Evolutionary conservation across 2,888 invertebrate genomes (phyloP).

Genomic region (Endomychus coccineus): DNA sequence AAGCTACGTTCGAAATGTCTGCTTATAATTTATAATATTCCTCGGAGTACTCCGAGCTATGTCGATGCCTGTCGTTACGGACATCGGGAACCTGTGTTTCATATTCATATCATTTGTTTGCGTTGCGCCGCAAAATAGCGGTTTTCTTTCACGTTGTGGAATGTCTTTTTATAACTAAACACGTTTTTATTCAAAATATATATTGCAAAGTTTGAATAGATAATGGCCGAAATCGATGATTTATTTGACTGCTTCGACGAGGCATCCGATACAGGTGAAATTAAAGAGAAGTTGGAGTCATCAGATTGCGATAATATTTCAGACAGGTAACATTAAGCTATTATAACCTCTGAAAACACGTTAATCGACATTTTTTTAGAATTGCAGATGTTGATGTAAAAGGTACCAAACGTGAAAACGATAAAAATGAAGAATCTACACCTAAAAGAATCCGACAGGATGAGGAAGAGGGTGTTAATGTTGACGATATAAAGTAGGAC

Average conservation of each 20-base stretch:
- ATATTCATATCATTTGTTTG: too few relatives aligned
- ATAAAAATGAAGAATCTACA: constrained; percentile 24
- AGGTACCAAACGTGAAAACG: constrained; percentile 33
- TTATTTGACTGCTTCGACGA: constrained; percentile 42
- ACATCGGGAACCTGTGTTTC: too few relatives aligned
- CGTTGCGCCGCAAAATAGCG: constrained; percentile 11
- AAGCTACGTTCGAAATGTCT: too few relatives aligned
- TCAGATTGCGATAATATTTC: constrained; percentile 18
- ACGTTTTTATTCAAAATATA: constrained; percentile 1
- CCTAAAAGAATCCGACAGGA: constrained; percentile 35
- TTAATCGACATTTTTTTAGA: constrained; percentile 16
- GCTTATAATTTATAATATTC: too few relatives aligned
- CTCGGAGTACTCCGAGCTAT: too few relatives aligned
- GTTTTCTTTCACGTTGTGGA: constrained; percentile 9
- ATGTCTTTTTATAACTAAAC: too few relatives aligned
- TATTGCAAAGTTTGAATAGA: background rate
- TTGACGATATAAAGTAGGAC: constrained; percentile 36
- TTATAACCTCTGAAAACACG: constrained; percentile 2
- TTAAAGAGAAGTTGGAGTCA: constrained; percentile 18
- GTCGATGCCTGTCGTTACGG: too few relatives aligned
- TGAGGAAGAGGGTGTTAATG: constrained; percentile 30
- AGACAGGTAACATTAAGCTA: constrained; percentile 29
- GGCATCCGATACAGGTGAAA: constrained; percentile 22
- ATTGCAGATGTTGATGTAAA: constrained; percentile 25
- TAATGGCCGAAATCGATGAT: constrained; percentile 41